Percentiles rank a stretch among this genome's conserved stretches.
Evolutionary conservation across 2,113 vertebrate genomes (phyloP).

Genomic region (Corapipo altera): DNA sequence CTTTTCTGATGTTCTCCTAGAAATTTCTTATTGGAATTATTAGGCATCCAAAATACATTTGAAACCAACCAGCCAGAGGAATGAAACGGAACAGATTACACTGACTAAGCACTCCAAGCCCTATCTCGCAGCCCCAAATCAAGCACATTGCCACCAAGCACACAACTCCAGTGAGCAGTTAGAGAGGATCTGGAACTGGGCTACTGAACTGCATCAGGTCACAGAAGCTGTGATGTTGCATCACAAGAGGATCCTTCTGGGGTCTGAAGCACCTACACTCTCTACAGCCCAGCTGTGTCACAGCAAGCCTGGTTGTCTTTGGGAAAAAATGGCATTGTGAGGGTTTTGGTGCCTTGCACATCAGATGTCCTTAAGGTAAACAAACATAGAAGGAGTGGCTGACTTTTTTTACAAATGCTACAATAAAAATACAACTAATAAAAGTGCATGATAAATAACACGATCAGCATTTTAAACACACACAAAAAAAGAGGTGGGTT

Average conservation of each 20-base stretch:
- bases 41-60: background rate
- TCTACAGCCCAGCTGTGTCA: background rate
- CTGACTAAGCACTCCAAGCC: background rate
- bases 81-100: background rate
- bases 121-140: background rate
- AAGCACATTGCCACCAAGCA: background rate
- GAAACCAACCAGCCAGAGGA: background rate
- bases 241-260: background rate
- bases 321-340: background rate
- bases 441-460: background rate
- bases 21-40: conserved; percentile 15
- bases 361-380: background rate
- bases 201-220: background rate
- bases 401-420: background rate
- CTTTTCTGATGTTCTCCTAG: background rate
- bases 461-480: background rate
- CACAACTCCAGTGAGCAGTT: background rate
- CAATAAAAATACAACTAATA: background rate
- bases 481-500: background rate
- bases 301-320: background rate
- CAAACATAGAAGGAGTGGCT: background rate
- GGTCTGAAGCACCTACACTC: background rate
- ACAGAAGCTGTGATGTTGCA: background rate
- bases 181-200: background rate
- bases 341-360: background rate